Percentiles rank a stretch among this genome's conserved stretches.
Evolutionary conservation across 2,888 invertebrate genomes (phyloP).

Genomic region (Athalia circularis): DNA sequence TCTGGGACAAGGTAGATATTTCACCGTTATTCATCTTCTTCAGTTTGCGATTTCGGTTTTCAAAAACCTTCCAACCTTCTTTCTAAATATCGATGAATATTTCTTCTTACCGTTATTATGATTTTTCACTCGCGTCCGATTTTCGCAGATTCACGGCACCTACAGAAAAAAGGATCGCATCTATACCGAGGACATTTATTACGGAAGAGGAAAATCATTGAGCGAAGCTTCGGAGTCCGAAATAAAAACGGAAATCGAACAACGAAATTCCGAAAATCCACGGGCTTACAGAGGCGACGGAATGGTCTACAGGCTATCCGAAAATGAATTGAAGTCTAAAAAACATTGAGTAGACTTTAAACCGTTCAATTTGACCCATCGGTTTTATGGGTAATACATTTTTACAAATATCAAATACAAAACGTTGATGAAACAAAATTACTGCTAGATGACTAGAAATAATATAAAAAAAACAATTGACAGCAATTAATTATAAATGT

Average conservation of each 20-base stretch:
- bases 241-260: slow-evolving; percentile 74
- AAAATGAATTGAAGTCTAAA: slow-evolving; percentile 47
- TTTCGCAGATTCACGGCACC: slow-evolving; percentile 80
- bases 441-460: too few species aligned
- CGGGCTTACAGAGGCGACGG: slow-evolving; percentile 72
- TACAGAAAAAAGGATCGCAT: slow-evolving; percentile 79
- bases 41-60: neutral
- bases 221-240: slow-evolving; percentile 75
- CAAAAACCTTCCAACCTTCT: too few species aligned
- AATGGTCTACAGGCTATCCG: slow-evolving; percentile 65
- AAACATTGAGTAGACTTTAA: neutral
- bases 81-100: too few species aligned
- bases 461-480: too few species aligned
- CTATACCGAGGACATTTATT: slow-evolving; percentile 82
- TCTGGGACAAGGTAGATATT: slow-evolving; percentile 82
- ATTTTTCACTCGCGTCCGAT: too few species aligned
- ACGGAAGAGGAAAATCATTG: slow-evolving; percentile 77
- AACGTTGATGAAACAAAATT: too few species aligned
- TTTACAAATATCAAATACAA: neutral
- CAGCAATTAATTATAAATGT: neutral
- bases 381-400: neutral
- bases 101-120: too few species aligned
- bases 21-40: neutral
- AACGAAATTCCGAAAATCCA: slow-evolving; percentile 75
- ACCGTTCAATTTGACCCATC: neutral